A percentile compares a stretch with the other conserved stretches of the same genome.
Conservation (phyloP, 2,888 invertebrate species). For the Hirtodrosophila alboralis region DNA sequence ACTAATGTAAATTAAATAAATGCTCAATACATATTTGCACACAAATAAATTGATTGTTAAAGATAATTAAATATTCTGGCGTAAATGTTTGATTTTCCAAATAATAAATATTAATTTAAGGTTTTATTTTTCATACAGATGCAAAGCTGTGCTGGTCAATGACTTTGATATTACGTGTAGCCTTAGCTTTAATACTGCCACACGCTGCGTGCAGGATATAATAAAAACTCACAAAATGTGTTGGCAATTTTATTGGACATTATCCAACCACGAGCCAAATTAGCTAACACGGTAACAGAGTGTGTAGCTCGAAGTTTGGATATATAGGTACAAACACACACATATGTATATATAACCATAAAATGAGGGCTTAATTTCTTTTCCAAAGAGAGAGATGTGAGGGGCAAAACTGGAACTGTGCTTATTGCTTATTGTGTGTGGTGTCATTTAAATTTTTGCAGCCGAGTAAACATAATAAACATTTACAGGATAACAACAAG, state of each 20-base stretch:
- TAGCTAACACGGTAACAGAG: constrained; percentile 33
- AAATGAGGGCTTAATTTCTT: constrained; percentile 49
- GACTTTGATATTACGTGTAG: constrained; percentile 16
- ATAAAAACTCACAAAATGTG: constrained; percentile 34
- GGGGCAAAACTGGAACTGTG: constrained; percentile 12
- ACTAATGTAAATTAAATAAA: too few relatives aligned
- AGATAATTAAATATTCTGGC: too few relatives aligned
- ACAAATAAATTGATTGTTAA: too few relatives aligned
- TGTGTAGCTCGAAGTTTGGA: constrained; percentile 3
- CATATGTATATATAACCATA: constrained; percentile 23
- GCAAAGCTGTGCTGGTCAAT: constrained; percentile 4
- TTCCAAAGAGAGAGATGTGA: constrained; percentile 24
- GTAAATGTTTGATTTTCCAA: too few relatives aligned
- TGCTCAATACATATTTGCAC: too few relatives aligned
- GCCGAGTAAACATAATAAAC: constrained; percentile 51
- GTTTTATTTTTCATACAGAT: not conserved
- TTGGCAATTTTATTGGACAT: constrained; percentile 47
- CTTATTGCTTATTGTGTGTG: constrained; percentile 6
- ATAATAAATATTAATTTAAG: too few relatives aligned
- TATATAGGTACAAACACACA: constrained; percentile 5
- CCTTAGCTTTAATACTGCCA: constrained; percentile 7
- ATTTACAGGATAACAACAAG: constrained; percentile 46
- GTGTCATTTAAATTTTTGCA: constrained; percentile 56
- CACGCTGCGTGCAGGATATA: constrained; percentile 18
- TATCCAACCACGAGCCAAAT: constrained; percentile 40